Conservation (phyloP, 2,888 invertebrate genomes). For the Uropetala carovei region DNA sequence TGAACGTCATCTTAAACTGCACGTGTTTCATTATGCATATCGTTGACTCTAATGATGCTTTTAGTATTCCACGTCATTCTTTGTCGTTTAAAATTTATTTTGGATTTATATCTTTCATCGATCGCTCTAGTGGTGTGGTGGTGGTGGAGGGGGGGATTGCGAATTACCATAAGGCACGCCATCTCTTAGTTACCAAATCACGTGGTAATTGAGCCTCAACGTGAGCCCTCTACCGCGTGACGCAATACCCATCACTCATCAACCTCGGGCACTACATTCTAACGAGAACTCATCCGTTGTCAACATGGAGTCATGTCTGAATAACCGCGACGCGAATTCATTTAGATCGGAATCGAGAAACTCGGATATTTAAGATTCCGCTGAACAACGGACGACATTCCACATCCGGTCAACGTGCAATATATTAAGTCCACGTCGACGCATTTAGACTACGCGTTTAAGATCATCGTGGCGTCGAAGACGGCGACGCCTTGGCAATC, state of each 20-base stretch:
- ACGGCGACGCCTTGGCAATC: slow-evolving; percentile 16
- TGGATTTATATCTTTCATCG: not conserved
- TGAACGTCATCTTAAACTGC: no score
- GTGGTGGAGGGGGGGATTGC: not conserved
- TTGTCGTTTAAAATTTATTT: not conserved
- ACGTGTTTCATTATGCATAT: not conserved
- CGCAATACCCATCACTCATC: not conserved
- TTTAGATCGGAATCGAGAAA: slow-evolving; percentile 27
- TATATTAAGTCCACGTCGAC: slow-evolving; percentile 2
- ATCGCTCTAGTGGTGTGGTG: not conserved
- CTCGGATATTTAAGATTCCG: slow-evolving; percentile 27
- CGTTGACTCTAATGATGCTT: not conserved
- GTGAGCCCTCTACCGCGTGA: not conserved
- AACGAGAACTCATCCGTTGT: not conserved
- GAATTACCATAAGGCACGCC: not conserved
- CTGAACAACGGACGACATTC: not conserved
- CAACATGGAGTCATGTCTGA: slow-evolving; percentile 22
- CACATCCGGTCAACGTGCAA: not conserved
- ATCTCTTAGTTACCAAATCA: slow-evolving; percentile 1
- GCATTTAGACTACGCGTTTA: not conserved
- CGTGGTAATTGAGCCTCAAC: not conserved
- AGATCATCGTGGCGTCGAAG: not conserved
- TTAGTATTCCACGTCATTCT: not conserved
- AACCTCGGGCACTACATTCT: not conserved
- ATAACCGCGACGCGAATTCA: slow-evolving; percentile 27